phyloP scores from a whole-genome alignment of 1,140 invertebrate species.

The Ganaspis sp. region DNA sequence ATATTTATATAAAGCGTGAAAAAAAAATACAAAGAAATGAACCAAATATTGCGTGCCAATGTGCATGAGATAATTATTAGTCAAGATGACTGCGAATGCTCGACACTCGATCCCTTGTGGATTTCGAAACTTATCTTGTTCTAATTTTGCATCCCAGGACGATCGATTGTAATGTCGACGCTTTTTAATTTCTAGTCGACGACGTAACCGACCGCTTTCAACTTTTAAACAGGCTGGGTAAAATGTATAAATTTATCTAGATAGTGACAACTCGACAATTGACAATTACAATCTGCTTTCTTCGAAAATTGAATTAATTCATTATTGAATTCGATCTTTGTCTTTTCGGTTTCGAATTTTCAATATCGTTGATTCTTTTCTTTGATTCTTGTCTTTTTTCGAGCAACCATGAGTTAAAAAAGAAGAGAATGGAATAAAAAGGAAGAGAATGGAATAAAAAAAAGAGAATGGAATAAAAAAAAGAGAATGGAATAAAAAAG shows the following conservation, averaged over 20 bases:
- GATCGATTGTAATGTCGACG: slow-evolving; percentile 22
- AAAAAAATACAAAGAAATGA: slow-evolving; percentile 51
- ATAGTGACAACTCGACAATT: slow-evolving; percentile 19
- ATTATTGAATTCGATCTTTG: no score
- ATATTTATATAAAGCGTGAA: slow-evolving; percentile 34
- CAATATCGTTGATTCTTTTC: background rate
- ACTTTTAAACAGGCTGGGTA: slow-evolving; percentile 9
- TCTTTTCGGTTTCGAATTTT: no score
- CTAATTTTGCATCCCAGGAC: slow-evolving; percentile 14
- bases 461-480: no score
- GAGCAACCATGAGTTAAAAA: no score
- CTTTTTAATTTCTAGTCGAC: slow-evolving; percentile 32
- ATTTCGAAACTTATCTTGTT: background rate
- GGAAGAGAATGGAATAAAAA: no score
- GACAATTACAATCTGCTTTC: slow-evolving; percentile 7
- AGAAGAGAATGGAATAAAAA: no score
- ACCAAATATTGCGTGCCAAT: slow-evolving; percentile 66
- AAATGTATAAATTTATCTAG: slow-evolving; percentile 28
- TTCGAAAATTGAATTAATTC: background rate
- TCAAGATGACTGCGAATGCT: slow-evolving; percentile 42
- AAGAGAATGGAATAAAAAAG: no score
- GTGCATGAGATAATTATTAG: slow-evolving; percentile 62
- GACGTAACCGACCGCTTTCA: slow-evolving; percentile 6
- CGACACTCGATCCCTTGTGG: slow-evolving; percentile 3
- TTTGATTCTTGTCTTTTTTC: no score